A percentile compares a stretch with the other conserved stretches of the same genome.
These are phyloP conservation scores for Tenthredo notha DNA, from an alignment of 2,888 invertebrate species.

Conservation along the genomic window DNA sequence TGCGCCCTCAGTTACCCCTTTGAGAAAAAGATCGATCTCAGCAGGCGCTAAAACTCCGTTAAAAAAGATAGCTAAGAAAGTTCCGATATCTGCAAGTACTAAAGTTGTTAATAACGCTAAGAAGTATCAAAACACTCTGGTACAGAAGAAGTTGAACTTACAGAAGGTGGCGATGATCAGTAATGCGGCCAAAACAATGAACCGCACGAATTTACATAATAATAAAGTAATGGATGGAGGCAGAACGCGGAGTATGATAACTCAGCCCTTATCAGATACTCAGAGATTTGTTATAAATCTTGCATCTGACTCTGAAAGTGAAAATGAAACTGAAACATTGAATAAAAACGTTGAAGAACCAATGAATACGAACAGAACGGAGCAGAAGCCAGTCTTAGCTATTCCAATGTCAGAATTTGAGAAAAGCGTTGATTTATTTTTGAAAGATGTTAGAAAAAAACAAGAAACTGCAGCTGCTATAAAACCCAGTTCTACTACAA, in stretches of 20 bases:
- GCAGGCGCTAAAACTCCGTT: slow-evolving; percentile 56
- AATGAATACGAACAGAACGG: slow-evolving; percentile 33
- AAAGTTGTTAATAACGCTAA: slow-evolving; percentile 73
- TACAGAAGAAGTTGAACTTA: slow-evolving; percentile 67
- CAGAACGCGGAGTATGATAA: slow-evolving; percentile 62
- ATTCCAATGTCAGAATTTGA: slow-evolving; percentile 74
- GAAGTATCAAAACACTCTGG: slow-evolving; percentile 68
- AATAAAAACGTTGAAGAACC: slow-evolving; percentile 43
- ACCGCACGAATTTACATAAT: slow-evolving; percentile 58
- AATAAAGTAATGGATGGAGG: slow-evolving; percentile 62
- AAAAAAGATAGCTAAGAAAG: slow-evolving; percentile 67
- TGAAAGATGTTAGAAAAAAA: slow-evolving; percentile 72
- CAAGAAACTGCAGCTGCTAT: slow-evolving; percentile 67
- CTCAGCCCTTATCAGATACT: slow-evolving; percentile 59
- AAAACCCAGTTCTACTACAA: slow-evolving; percentile 54
- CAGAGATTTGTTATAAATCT: slow-evolving; percentile 72
- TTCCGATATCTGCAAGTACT: slow-evolving; percentile 65
- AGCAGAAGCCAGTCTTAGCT: slow-evolving; percentile 57
- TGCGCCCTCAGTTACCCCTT: slow-evolving; percentile 19
- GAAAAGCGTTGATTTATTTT: slow-evolving; percentile 73
- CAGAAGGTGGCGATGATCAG: slow-evolving; percentile 63
- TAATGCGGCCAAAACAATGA: slow-evolving; percentile 58
- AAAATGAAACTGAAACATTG: slow-evolving; percentile 66
- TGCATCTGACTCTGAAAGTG: slow-evolving; percentile 73
- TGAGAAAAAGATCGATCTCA: slow-evolving; percentile 59